These are phyloP conservation scores for Serrognathus titanus DNA, from an alignment of 2,888 invertebrate species.

Conservation along the genomic window DNA sequence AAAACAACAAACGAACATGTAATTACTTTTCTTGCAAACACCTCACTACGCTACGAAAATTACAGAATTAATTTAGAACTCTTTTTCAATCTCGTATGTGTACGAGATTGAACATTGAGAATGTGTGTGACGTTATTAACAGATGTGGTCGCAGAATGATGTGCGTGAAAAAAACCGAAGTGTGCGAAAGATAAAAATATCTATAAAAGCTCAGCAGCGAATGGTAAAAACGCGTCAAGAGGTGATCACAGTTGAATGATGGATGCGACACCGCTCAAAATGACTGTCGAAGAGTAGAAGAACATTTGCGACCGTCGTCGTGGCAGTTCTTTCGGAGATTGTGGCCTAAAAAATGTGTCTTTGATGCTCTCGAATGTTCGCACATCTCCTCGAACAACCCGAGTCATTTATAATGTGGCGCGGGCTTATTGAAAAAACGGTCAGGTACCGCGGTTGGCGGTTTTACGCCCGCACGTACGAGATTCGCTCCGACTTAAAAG, in stretches of 20 bases:
- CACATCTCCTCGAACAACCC: conserved; percentile 25
- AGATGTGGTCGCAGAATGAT: no score
- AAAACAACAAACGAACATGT: no score
- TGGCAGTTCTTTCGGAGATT: conserved; percentile 19
- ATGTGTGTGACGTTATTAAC: no score
- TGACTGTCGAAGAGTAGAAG: conserved; percentile 25
- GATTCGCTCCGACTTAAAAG: conserved; percentile 13
- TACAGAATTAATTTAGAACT: no score
- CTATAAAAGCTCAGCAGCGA: conserved; percentile 9
- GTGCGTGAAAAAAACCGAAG: background rate
- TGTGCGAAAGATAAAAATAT: background rate
- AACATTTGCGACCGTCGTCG: conserved; percentile 25
- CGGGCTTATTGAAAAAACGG: conserved; percentile 29
- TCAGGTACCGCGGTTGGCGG: conserved; percentile 25
- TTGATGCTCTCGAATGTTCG: conserved; percentile 29
- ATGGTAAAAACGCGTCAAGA: conserved; percentile 23
- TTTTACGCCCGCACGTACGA: conserved; percentile 18
- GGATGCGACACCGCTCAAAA: conserved; percentile 24
- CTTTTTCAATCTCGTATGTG: no score
- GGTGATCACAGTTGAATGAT: conserved; percentile 27
- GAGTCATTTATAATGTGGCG: conserved; percentile 27
- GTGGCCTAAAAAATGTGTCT: conserved; percentile 27
- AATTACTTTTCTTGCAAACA: no score
- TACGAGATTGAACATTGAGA: no score
- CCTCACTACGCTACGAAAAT: no score